Base-by-base conservation (phyloP, 2,113 vertebrate species). In the Brachypteracias leptosomus region DNA sequence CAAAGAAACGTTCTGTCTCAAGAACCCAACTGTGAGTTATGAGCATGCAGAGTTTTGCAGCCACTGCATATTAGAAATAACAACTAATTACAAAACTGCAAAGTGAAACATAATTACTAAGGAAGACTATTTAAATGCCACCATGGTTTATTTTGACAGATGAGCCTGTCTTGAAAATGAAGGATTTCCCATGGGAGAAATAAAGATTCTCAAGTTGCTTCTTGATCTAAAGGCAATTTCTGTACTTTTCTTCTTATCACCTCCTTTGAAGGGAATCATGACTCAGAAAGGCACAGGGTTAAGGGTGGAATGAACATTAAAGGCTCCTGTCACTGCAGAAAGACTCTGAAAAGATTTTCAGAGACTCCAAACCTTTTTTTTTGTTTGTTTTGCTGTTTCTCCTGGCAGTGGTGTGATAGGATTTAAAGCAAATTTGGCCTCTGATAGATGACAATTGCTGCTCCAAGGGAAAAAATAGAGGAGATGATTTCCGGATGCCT, bases 81-180 rank as follows among this genome's bases (percentile, higher is more conserved):
- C 65, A 96, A 58, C 73, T 96, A 95, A 96, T 96, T 96, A 94
- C 40, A 82, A 92, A 92, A 93, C 71, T 85, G 42, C 36, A 58
- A 95, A 93, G 36, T 6, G 15, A 94, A 94, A 90, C 46, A 42
- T 91, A 92, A 96, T 94, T 95, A 81, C 61, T 87, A 62, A 87
- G 86, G 76, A 94, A 89, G 54, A 85, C 51, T 81, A 93, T 92
- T 92, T 90, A 89, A 96, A 94, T 87, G 57, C 42, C 44, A 81
- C 49, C 8, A 55, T 38, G 71, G 57, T 86, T 96, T 84, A 87
- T 93, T 93, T 81, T 89, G 83, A 96, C 25, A 92, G 57, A 90
- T 87, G 31, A 81, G 7, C 40, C 49, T 87, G 73, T 90, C 76
- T 85, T 73, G 49, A 75, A 93, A 82, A 94, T 47, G 35, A 96